Percentiles rank a stretch among this genome's conserved stretches.
Conservation (phyloP, 1,140 invertebrate species). For the Lepidurus arcticus region DNA sequence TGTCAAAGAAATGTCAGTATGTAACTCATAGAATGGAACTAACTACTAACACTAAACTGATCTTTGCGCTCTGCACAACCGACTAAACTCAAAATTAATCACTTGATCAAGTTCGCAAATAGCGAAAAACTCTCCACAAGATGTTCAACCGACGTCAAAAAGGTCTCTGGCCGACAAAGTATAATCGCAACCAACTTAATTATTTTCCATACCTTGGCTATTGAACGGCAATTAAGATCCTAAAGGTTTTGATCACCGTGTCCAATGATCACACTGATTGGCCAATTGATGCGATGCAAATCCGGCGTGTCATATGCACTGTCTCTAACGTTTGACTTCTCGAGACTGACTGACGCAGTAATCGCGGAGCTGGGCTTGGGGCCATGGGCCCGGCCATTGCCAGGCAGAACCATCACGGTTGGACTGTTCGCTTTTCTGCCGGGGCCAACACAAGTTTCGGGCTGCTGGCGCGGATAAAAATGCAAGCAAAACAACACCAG, state of each 20-base stretch:
- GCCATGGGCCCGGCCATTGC: not conserved
- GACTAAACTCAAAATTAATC: too few relatives aligned
- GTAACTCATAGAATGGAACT: too few relatives aligned
- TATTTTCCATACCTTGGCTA: not conserved
- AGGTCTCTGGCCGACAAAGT: not conserved
- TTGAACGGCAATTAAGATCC: slow-evolving; percentile 14
- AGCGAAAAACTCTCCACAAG: slow-evolving; percentile 1
- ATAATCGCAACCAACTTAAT: not conserved
- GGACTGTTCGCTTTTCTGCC: not conserved
- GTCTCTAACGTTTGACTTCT: slow-evolving; percentile 6
- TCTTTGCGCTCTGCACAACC: too few relatives aligned
- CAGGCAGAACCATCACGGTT: not conserved
- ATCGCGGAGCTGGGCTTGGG: not conserved
- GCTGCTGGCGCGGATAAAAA: too few relatives aligned
- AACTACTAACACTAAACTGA: too few relatives aligned
- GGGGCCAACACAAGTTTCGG: not conserved
- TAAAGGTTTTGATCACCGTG: slow-evolving; percentile 12
- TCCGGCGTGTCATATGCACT: not conserved
- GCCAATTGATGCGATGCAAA: slow-evolving; percentile 9
- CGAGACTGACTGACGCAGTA: slow-evolving; percentile 13
- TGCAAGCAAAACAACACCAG: too few relatives aligned
- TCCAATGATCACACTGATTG: not conserved
- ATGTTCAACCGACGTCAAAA: not conserved
- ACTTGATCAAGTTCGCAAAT: too few relatives aligned
- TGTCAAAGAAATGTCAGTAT: too few relatives aligned